Evolutionary conservation across 1,140 invertebrate species (phyloP), one percentile per base, ranked within the genome.

Genomic region (Phthorimaea operculella): DNA sequence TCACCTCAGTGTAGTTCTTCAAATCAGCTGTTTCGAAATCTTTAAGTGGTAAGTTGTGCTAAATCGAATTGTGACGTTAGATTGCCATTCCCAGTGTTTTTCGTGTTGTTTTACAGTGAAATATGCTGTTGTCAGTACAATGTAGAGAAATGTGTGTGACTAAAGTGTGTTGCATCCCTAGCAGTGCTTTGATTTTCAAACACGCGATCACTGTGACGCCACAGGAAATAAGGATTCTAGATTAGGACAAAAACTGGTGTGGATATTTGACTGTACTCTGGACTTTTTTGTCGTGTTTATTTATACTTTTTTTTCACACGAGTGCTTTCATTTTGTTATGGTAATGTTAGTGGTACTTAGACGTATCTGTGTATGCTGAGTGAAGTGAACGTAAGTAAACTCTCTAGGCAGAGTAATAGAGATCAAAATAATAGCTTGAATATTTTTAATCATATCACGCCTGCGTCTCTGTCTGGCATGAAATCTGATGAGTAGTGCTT

Each of bases 1-100:
- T 68, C 44, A 68, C 66, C 72, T 72, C 77, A 72, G 72, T 70
- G 66, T 66, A 60, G 69, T 67, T 77, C 67, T 64, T 56, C 56
- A 72, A 64, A 62, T 53, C 47, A 56, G 58, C 62, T 62, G 55
- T 54, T 59, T 55, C 59, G 65, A 56, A 62, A 68, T 70, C 58
- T 57, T 52, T 62, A 55, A 28, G 70, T 62, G 74, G 79, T 83
- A 68, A 80, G 77, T 68, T 7, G 44, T 45, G 54, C 52, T 15
- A 16, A 6, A 47, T 47, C 8, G n/a, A 47, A 15, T 15, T 47
- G 11, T 47, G 9, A 16, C 16, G 15, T 15, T 47, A 47, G 44
- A 15, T 47, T 47, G 7, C 8, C 10, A 47, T 47, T 47, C 8
- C 15, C 8, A 39, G 36, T 39, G 36, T 39, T 9, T 39, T 39